A percentile compares a stretch with the other conserved stretches of the same genome.
Conservation (phyloP, 2,888 invertebrate genomes). For the Neocrepidodera transversa region DNA sequence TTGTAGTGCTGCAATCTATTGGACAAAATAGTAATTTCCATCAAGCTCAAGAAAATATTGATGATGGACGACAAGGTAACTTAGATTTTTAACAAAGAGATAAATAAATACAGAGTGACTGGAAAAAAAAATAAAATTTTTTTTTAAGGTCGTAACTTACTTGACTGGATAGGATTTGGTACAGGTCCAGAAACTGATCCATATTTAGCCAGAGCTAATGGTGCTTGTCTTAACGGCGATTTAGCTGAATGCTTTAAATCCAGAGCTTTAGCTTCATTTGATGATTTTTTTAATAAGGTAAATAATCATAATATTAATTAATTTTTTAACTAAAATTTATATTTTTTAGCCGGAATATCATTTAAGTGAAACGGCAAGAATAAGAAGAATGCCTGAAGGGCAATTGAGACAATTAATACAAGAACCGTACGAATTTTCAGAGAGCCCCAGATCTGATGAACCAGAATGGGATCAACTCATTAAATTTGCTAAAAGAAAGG, state of each 20-base stretch:
- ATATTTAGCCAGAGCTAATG: slow-evolving; percentile 76
- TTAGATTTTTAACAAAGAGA: too few species aligned
- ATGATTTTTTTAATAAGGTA: slow-evolving; percentile 78
- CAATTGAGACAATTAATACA: slow-evolving; percentile 73
- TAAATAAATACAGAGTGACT: slow-evolving; percentile 41
- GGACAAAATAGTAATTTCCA: slow-evolving; percentile 56
- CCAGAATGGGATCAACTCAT: slow-evolving; percentile 83
- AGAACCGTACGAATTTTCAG: slow-evolving; percentile 77
- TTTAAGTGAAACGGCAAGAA: slow-evolving; percentile 74
- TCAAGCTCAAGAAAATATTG: slow-evolving; percentile 39
- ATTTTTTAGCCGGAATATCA: slow-evolving; percentile 54
- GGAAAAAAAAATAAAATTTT: too few species aligned
- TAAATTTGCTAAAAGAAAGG: slow-evolving; percentile 78
- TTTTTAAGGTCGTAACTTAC: slow-evolving; percentile 67
- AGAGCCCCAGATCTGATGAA: slow-evolving; percentile 74
- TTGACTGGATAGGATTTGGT: slow-evolving; percentile 83
- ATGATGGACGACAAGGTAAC: slow-evolving; percentile 57
- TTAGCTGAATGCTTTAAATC: slow-evolving; percentile 88
- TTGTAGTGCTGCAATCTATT: slow-evolving; percentile 66
- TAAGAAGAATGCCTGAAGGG: slow-evolving; percentile 72
- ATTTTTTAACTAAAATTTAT: background rate
- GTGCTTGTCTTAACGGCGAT: slow-evolving; percentile 79
- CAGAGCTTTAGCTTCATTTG: slow-evolving; percentile 76
- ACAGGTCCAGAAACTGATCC: slow-evolving; percentile 77
- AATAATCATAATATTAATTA: slow-evolving; percentile 30